A percentile compares a stretch with the other conserved stretches of the same genome.
phyloP scores from a whole-genome alignment of 2,888 invertebrate species.

The Tanaodytes sp. region DNA sequence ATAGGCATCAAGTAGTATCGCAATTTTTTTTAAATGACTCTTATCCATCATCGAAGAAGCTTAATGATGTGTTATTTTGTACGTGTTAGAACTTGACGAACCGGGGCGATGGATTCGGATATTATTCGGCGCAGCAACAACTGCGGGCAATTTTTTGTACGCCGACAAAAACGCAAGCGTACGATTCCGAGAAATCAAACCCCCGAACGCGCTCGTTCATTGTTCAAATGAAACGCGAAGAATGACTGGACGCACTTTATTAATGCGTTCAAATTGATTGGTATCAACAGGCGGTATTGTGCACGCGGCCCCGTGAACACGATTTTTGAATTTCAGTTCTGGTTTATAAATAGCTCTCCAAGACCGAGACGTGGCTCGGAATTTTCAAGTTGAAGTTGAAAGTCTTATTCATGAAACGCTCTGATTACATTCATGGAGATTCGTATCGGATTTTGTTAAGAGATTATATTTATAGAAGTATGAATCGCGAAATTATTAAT shows the following conservation, averaged over 20 bases:
- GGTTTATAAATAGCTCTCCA: constrained; percentile 31
- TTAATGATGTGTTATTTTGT: constrained; percentile 18
- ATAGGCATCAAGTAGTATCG: too few species aligned
- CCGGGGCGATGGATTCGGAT: constrained; percentile 9
- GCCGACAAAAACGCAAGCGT: constrained; percentile 23
- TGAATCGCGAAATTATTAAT: too few species aligned
- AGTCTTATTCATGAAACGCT: too few species aligned
- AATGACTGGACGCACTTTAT: constrained; percentile 46
- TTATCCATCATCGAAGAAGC: neutral
- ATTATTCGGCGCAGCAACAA: constrained; percentile 29
- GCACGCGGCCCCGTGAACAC: constrained; percentile 1
- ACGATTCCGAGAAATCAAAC: constrained; percentile 39
- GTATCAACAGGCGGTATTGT: constrained; percentile 44
- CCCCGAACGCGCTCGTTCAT: constrained; percentile 25
- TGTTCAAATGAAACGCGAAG: constrained; percentile 27
- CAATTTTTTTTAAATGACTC: too few species aligned
- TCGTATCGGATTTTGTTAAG: neutral
- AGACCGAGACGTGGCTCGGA: constrained; percentile 8
- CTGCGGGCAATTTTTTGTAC: constrained; percentile 26
- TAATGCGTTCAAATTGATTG: constrained; percentile 37
- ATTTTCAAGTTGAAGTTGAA: too few species aligned
- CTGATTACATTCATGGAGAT: too few species aligned
- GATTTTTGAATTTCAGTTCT: constrained; percentile 22
- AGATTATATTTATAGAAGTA: too few species aligned
- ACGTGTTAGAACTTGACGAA: constrained; percentile 17